Evolutionary conservation across 2,888 invertebrate species (phyloP), one percentile per base, ranked within the genome.

Genomic region (Panopea generosa): DNA sequence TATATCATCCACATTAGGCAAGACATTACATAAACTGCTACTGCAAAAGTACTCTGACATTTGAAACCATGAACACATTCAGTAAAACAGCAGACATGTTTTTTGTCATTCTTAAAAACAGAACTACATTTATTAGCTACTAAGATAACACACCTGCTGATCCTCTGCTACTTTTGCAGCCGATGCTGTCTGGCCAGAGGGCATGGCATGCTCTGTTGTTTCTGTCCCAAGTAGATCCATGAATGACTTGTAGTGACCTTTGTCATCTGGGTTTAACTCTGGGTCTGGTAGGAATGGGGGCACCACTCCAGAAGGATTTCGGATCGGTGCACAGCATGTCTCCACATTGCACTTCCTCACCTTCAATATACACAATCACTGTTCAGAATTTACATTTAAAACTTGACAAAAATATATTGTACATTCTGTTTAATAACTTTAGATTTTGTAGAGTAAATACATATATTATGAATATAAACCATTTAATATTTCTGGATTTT

Each of bases 221-320:
- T 65, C 62, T 14, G 40, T 45, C n/a, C 70, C 74, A 16, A 56
- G 40, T 6, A 63, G 59, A 27, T 68, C 57, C 24, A 9, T 14
- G 20, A 75, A 67, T 22, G 52, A 33, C 47, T 69, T 66, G 55
- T 75, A 71, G 55, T 78, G 75, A 16, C 29, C 63, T 43, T 40
- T 33, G 52, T 68, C 52, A 9, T 45, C 27, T 27, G 38, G 55
- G 7, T 69, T 40, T 14, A 62, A 14, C 20, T 65, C 49, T 49
- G 78, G 74, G 33, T 78, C 78, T 43, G 78, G 78, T 9, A 78
- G 66, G 29, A 61, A 63, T 60, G 63, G 56, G 7, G 72, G 33
- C 33, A 33, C 33, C 33, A 33, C 33, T 33, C 33, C 33, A 33
- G 33, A 33, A 33, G 33, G 33, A 33, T 33, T 33, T 33, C 33